These are phyloP conservation scores for Diaprepes abbreviatus DNA, from an alignment of 2,888 invertebrate genomes.

Conservation along the genomic window DNA sequence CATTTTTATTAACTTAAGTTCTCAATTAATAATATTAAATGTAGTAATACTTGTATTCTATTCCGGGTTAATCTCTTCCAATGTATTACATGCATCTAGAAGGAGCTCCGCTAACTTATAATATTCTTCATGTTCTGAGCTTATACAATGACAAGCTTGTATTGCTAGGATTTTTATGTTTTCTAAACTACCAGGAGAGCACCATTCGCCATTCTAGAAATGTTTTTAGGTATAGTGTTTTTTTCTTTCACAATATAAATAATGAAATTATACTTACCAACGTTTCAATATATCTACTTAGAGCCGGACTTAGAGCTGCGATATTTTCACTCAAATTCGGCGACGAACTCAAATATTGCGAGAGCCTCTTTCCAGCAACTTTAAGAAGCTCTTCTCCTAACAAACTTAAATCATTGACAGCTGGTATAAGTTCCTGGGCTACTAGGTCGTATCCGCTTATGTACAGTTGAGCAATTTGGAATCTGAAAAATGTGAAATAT, in stretches of 20 bases:
- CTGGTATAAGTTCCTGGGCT: slow-evolving; percentile 74
- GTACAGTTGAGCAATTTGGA: slow-evolving; percentile 76
- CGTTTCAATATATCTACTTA: slow-evolving; percentile 82
- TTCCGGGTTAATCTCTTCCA: slow-evolving; percentile 53
- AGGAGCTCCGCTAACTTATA: slow-evolving; percentile 68
- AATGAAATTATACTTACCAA: slow-evolving; percentile 72
- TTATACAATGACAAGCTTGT: slow-evolving; percentile 66
- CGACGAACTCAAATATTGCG: slow-evolving; percentile 74
- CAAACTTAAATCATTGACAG: slow-evolving; percentile 78
- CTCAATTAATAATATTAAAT: too few relatives aligned
- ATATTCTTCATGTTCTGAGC: slow-evolving; percentile 64
- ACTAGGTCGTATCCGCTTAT: slow-evolving; percentile 75
- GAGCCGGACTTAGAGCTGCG: slow-evolving; percentile 81
- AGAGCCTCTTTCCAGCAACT: slow-evolving; percentile 86
- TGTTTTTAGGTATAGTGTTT: slow-evolving; percentile 18
- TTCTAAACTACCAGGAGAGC: slow-evolving; percentile 61
- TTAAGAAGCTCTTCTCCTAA: slow-evolving; percentile 82
- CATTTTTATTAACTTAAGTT: too few relatives aligned
- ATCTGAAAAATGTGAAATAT: slow-evolving; percentile 32
- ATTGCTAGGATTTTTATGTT: slow-evolving; percentile 65
- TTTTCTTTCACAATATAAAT: too few relatives aligned
- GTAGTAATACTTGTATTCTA: too few relatives aligned
- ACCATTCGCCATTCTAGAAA: slow-evolving; percentile 64
- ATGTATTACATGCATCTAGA: slow-evolving; percentile 68
- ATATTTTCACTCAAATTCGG: slow-evolving; percentile 76